Evolutionary conservation across 2,113 vertebrate species (phyloP), one percentile per base, ranked within the genome.

Genomic region (Gopherus flavomarginatus): DNA sequence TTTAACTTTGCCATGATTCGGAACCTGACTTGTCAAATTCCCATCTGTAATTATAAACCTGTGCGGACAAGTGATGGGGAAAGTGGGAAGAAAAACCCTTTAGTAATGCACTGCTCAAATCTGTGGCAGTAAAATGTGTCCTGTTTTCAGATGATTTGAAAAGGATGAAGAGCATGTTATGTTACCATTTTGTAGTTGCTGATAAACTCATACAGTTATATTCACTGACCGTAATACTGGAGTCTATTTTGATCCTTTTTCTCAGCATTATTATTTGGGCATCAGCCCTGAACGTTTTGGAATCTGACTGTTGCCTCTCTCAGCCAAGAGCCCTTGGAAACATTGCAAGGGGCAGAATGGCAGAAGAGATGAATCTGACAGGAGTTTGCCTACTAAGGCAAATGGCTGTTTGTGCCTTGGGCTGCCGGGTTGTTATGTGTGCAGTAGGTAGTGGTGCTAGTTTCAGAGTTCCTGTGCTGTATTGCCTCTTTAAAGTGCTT

Each of bases 1-100:
- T 90, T 97, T 78, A 95, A 96, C 95, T 97, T 94, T 97, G 92
- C 94, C 95, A 83, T 97, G 95, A 93, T 93, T 91, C 52, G 44
- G 83, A 93, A 86, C 13, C 54, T 88, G 91, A 29, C 84, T 95
- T 97, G 94, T 96, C 95, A 96, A 95, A 95, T 89, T 91, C 93
- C 86, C 92, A 78, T 87, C 93, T 92, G 90, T 92, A 97, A 96
- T 97, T 96, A 97, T 62, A 90, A 95, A 89, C 62, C 86, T 90
- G 83, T 81, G 79, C 0, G 3, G 86, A 31, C 81, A 83, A 77
- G 72, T 0, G 2, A 59, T 31, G 26, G 75, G 87, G 72, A 81
- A 1, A 5, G 72, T 65, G 92, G 86, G 91, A 95, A 82, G 88
- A 86, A 0, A 5, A 96, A 54, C 29, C 79, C 80, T 69, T 91